These are phyloP conservation scores for Eriocheir sinensis DNA, from an alignment of 1,140 invertebrate genomes.

Conservation along the genomic window DNA sequence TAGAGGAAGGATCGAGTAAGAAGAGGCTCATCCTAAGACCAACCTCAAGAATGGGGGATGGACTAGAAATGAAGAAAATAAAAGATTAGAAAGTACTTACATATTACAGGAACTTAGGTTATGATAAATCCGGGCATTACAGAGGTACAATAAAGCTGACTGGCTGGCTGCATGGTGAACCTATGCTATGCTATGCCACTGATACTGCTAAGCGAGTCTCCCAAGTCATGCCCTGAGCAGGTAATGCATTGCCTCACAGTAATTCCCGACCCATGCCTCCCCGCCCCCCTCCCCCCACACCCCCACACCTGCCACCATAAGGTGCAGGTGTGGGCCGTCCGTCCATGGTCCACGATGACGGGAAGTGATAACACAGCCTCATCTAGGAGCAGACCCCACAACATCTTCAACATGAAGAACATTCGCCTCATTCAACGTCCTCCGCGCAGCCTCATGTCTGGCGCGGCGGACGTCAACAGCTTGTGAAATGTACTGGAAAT, in stretches of 20 bases:
- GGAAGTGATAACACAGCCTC: neutral
- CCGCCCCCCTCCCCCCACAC: neutral
- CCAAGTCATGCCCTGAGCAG: neutral
- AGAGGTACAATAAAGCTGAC: too few species aligned
- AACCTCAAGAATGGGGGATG: too few species aligned
- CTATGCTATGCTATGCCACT: neutral
- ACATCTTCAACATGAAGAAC: slow-evolving; percentile 59
- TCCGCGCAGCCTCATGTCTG: neutral
- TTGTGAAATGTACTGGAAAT: neutral
- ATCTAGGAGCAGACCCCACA: neutral
- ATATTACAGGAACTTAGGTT: too few species aligned
- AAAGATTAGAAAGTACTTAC: too few species aligned
- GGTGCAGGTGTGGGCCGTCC: neutral
- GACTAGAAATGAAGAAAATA: too few species aligned
- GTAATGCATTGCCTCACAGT: neutral
- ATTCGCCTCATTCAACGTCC: neutral
- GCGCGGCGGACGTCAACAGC: neutral
- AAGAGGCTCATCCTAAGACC: too few species aligned
- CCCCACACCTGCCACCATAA: too few species aligned
- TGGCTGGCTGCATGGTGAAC: neutral
- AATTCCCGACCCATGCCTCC: too few species aligned
- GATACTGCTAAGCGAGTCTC: neutral
- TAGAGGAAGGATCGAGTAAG: too few species aligned
- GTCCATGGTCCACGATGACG: neutral
- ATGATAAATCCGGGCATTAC: too few species aligned